Base-by-base conservation (phyloP, 2,113 vertebrate species). In the Trogon melanurus region DNA sequence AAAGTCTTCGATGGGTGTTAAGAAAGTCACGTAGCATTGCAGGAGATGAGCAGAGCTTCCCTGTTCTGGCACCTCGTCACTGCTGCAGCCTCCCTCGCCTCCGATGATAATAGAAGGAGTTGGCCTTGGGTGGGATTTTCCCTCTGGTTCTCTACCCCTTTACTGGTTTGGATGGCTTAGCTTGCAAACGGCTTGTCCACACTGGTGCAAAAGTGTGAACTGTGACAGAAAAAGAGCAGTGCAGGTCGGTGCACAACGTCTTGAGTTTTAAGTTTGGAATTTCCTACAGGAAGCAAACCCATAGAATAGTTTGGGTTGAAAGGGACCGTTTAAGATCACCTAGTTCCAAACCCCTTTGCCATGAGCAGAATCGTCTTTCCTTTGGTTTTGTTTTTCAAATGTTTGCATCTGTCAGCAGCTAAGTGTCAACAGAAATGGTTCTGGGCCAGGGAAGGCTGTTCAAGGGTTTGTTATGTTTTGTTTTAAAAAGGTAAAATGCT, bases 401-500 rank as follows among this genome's bases (percentile, higher is more conserved):
- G 32, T 47, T 88, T 86, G 22, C 20, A 32, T 93, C 69, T 62
- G 11, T 64, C 32, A 66, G 38, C 34, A 71, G 51, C 45, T 38
- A 36, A 86, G 34, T 16, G 13, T 70, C 45, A 73, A 80, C 50
- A 91, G 50, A 86, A 79, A 21, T 16, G 17, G 20, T 32, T 70
- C 50, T 91, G 69, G 41, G 47, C 57, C 47, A 48, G 41, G 14
- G 22, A 80, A 85, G 54, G 41, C 16, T 54, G 2, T 78, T 86
- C 29, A 30, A 76, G 51, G 50, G 34, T 32, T 93, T 66, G 69
- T 38, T 82, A 87, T 29, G 16, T 8, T 76, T 83, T 82, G 48
- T 51, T 85, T 79, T 47, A 18, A 60, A 73, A 90, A 79, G 53
- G 53, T 92, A 27, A 73, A 83, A 86, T 48, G 38, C 29, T 85